Conservation (phyloP, 2,113 vertebrate genomes). For the Xenus cinereus region DNA sequence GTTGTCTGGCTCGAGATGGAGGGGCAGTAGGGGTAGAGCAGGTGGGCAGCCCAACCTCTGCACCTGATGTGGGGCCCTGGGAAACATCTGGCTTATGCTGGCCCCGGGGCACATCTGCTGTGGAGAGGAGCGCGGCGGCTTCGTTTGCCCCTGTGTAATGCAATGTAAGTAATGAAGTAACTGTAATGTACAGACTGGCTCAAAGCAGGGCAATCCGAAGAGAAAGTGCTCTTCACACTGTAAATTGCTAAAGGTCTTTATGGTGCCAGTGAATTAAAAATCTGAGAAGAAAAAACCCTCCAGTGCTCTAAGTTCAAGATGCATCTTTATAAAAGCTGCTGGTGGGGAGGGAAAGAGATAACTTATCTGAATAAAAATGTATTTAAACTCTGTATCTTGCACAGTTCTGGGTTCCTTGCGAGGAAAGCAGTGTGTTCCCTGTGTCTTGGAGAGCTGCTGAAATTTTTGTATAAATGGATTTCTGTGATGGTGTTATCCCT, state of each 20-base stretch:
- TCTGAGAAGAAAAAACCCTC: constrained; percentile 25
- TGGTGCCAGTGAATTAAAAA: constrained; percentile 51
- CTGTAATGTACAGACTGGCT: background rate
- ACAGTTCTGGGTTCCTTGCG: background rate
- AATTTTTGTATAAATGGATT: background rate
- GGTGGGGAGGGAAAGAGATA: constrained; percentile 17
- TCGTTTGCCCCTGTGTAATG: background rate
- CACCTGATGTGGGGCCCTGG: background rate
- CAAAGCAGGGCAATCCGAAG: background rate
- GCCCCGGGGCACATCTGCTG: background rate
- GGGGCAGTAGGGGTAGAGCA: background rate
- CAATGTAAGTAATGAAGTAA: constrained; percentile 20
- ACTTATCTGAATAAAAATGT: constrained; percentile 26
- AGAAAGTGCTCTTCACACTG: constrained; percentile 47
- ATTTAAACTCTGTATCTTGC: constrained; percentile 1
- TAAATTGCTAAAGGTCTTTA: constrained; percentile 34
- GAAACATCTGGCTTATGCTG: background rate
- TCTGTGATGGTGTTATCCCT: background rate
- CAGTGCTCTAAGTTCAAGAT: constrained; percentile 8
- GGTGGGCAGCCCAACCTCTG: background rate
- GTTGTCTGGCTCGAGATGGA: background rate
- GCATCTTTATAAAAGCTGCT: constrained; percentile 12
- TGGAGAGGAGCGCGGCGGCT: background rate
- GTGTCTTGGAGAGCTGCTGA: background rate
- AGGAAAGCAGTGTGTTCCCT: background rate